Base-by-base conservation (phyloP, 2,113 vertebrate genomes). In the Callipepla squamata region DNA sequence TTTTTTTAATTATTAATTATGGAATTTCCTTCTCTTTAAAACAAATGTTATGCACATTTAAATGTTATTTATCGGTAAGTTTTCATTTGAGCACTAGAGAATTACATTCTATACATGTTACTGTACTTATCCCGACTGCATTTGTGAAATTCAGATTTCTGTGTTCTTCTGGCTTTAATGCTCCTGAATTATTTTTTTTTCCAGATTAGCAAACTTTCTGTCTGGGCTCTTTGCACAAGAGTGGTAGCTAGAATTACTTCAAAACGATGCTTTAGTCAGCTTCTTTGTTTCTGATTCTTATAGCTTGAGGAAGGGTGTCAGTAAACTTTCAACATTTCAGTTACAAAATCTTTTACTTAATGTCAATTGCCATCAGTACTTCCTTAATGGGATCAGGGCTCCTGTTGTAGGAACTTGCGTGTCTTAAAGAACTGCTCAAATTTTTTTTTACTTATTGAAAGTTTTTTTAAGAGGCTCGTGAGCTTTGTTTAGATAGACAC, bases 331-430 rank as follows among this genome's bases (percentile, higher is more conserved):
- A 92, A 94, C 89, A 95, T 72, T 87, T 83, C 51, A 75, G 73
- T 96, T 96, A 90, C 96, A 94, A 96, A 94, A 94, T 66, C 10
- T 84, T 53, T 96, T 96, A 87, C 95, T 86, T 95, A 80, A 95
- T 62, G 57, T 90, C 76, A 79, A 12, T 87, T 94, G 65, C 76
- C 40, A 14, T 92, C 61, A 34, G 45, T 78, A 32, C 6, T 94
- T 96, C 82, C 88, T 13, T 80, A 94, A 96, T 1, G 1, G 13
- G 7, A 47, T 87, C 50, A 6, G 42, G 77, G 85, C 28, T 81
- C 34, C 53, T 75, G 26, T 50, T 36, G 34, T 19, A 72, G 61
- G 40, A 85, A 50, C 1, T 0, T 72, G 5, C 21, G 6, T 81
- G 44, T 87, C 80, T 58, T 57, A 63, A 25, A 40, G 38, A 63